Base-by-base conservation (phyloP, 2,888 invertebrate species). In the Arge pagana region DNA sequence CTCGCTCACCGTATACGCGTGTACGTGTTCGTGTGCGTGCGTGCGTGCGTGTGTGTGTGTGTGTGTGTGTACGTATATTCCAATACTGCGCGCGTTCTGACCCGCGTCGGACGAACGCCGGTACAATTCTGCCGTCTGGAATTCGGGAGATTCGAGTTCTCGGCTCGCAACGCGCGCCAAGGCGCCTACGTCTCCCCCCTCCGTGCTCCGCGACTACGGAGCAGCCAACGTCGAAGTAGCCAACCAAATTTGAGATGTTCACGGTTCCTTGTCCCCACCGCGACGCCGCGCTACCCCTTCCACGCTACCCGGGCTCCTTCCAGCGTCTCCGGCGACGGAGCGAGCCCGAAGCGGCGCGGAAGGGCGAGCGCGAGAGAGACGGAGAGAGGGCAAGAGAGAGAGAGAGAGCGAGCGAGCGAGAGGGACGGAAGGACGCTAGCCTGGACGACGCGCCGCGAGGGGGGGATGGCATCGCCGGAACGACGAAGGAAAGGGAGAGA, bases 221-320 rank as follows among this genome's bases (percentile, higher is more conserved):
- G 50, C 50, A 51, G 43, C 42, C 58, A 61, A 58, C 45, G 63
- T 61, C 65, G 63, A 69, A 67, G 68, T 68, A 68, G 62, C 74
- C 74, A 74, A 74, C 74, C 74, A 74, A 74, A 74, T 74, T 74
- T 74, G 68, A 73, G 70, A 67, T 64, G 64, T 63, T 64, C 62
- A 62, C 62, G 58, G 59, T 56, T 62, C 58, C 59, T 62, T 59
- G 52, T 55, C 61, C 59, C 57, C 55, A 54, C 59, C 28, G n/a
- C 21, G 31, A 4, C 18, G 26, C 37, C 37, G 48, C 60, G 59
- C 58, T 62, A 51, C 58, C 63, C 56, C 59, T 60, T 53, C 59
- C 59, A 53, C 50, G 49, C 45, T 48, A 39, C 31, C 49, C 37
- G 42, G 52, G 54, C 58, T 58, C 54, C 55, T 55, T 52, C 55